Percentiles rank a stretch among this genome's conserved stretches.
These are phyloP conservation scores for Sitta carolinensis DNA, from an alignment of 2,797 vertebrate species.

Conservation along the genomic window DNA sequence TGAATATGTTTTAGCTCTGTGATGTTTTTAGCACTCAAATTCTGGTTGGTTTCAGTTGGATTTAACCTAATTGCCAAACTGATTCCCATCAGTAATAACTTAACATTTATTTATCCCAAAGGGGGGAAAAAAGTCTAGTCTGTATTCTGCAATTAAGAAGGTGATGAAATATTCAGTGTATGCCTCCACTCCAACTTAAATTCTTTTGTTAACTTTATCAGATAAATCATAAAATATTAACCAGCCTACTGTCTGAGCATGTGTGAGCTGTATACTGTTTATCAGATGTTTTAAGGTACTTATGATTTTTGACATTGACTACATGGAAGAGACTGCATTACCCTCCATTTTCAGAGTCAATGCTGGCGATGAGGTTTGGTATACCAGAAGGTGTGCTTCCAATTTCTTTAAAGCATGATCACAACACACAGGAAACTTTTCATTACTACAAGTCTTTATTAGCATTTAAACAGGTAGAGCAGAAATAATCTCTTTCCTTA, in stretches of 20 bases:
- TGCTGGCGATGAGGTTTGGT: not conserved
- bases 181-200: slow-evolving; percentile 71
- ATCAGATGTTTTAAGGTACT: slow-evolving; percentile 61
- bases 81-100: slow-evolving; percentile 77
- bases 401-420: slow-evolving; percentile 22
- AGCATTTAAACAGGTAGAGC: slow-evolving; percentile 42
- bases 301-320: slow-evolving; percentile 60
- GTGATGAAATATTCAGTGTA: slow-evolving; percentile 80
- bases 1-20: slow-evolving; percentile 63
- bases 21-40: slow-evolving; percentile 61
- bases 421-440: slow-evolving; percentile 28
- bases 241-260: slow-evolving; percentile 61
- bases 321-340: not conserved
- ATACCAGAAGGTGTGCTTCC: not conserved
- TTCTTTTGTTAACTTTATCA: slow-evolving; percentile 81
- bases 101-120: slow-evolving; percentile 77
- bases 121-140: slow-evolving; percentile 55
- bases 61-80: slow-evolving; percentile 77
- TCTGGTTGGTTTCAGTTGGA: slow-evolving; percentile 72
- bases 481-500: slow-evolving; percentile 37
- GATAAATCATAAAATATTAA: slow-evolving; percentile 79
- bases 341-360: slow-evolving; percentile 13
- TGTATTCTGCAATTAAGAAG: slow-evolving; percentile 76
- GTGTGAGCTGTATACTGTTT: slow-evolving; percentile 68
- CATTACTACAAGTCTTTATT: slow-evolving; percentile 14